phyloP scores from a whole-genome alignment of 2,113 vertebrate species.

The Trochalopteron elliotii region DNA sequence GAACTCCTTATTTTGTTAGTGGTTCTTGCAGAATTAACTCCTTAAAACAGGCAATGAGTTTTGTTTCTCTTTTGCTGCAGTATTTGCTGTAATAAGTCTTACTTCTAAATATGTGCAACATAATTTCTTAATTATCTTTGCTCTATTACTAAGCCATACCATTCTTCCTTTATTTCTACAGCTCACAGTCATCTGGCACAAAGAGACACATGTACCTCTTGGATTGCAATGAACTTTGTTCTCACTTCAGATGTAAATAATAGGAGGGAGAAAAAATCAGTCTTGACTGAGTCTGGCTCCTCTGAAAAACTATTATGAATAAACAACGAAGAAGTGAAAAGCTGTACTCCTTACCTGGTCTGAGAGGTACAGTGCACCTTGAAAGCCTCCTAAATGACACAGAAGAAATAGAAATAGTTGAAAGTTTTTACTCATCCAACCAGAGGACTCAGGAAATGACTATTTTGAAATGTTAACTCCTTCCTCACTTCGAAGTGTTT shows the following conservation, averaged over 20 bases:
- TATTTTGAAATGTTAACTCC: constrained; percentile 54
- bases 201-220: neutral
- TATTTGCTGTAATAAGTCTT: neutral
- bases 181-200: neutral
- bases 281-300: neutral
- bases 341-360: constrained; percentile 55
- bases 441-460: constrained; percentile 68
- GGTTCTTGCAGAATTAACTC: neutral
- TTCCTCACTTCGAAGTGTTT: constrained; percentile 28
- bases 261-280: neutral
- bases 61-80: neutral
- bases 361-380: constrained; percentile 28
- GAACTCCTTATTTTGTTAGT: neutral
- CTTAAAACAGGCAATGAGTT: neutral
- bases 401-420: constrained; percentile 42
- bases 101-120: neutral
- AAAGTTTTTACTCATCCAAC: constrained; percentile 33
- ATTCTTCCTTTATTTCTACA: neutral
- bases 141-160: neutral
- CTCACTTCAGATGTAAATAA: constrained; percentile 1
- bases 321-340: constrained; percentile 37
- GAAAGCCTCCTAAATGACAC: constrained; percentile 36
- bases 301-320: neutral
- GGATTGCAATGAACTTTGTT: constrained; percentile 3
- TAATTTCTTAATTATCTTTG: neutral